Evolutionary conservation across 2,888 invertebrate species (phyloP).

Genomic region (Microchrysa polita): DNA sequence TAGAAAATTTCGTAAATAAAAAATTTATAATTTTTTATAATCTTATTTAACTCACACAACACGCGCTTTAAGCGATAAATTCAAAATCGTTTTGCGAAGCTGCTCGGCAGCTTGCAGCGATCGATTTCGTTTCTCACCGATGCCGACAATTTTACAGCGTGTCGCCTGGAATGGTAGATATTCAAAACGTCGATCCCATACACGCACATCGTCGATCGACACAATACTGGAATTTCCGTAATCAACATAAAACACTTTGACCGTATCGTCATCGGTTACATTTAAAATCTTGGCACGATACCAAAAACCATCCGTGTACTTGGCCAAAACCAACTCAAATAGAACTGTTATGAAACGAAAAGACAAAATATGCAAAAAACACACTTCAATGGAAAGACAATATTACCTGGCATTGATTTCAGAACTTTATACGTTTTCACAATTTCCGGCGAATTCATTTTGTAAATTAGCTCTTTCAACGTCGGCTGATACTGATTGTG

Average conservation of each 20-base stretch:
- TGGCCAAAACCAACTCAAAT: slow-evolving; percentile 58
- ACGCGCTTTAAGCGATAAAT: slow-evolving; percentile 24
- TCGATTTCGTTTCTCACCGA: slow-evolving; percentile 31
- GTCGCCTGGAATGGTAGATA: slow-evolving; percentile 57
- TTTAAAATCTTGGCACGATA: slow-evolving; percentile 59
- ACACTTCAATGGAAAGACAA: no score
- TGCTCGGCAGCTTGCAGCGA: slow-evolving; percentile 17
- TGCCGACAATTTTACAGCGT: slow-evolving; percentile 55
- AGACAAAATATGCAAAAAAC: no score
- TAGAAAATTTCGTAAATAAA: neutral
- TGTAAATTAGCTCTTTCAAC: slow-evolving; percentile 34
- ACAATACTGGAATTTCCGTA: slow-evolving; percentile 60
- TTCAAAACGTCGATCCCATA: slow-evolving; percentile 54
- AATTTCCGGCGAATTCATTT: slow-evolving; percentile 41
- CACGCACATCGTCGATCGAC: slow-evolving; percentile 53
- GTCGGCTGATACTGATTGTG: slow-evolving; percentile 37
- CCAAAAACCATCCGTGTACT: slow-evolving; percentile 57
- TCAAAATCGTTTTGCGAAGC: slow-evolving; percentile 34
- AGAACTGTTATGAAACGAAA: slow-evolving; percentile 7
- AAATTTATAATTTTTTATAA: neutral
- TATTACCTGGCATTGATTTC: slow-evolving; percentile 42
- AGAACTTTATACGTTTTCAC: neutral
- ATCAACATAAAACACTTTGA: slow-evolving; percentile 59
- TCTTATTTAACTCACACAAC: slow-evolving; percentile 26
- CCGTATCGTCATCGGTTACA: slow-evolving; percentile 43